These are phyloP conservation scores for Ondatra zibethicus DNA, from an alignment of 2,113 vertebrate species.

Conservation along the genomic window DNA sequence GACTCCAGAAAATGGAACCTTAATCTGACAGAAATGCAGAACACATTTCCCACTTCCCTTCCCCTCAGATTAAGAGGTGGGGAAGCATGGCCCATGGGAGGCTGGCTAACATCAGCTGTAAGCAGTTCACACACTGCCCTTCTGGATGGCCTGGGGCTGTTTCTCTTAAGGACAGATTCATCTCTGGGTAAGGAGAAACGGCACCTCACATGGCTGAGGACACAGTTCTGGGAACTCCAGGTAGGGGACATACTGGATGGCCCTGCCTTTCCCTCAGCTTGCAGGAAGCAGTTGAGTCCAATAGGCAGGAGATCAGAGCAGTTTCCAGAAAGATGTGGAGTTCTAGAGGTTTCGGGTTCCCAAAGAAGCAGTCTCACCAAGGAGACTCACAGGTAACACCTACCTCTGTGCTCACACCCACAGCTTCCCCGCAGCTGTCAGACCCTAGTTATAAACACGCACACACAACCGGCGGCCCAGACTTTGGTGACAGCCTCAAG, in stretches of 20 bases:
- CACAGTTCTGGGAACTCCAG: neutral
- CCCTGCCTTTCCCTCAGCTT: neutral
- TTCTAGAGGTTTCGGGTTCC: neutral
- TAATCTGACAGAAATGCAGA: too few species aligned
- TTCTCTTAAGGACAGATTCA: neutral
- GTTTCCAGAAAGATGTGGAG: neutral
- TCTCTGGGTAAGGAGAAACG: neutral
- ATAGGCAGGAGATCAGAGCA: neutral
- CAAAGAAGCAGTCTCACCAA: neutral
- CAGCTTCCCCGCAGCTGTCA: neutral
- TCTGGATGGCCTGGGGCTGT: neutral
- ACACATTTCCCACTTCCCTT: neutral
- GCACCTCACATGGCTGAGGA: accelerated
- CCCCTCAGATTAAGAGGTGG: neutral
- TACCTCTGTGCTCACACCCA: accelerated
- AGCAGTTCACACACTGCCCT: neutral
- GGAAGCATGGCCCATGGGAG: neutral
- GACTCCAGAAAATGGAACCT: neutral
- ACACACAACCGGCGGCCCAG: neutral
- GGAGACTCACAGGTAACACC: neutral
- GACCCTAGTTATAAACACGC: neutral
- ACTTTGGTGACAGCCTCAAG: too few species aligned
- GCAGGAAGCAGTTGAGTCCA: neutral
- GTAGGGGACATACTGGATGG: neutral
- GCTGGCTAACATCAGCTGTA: neutral